A percentile compares a stretch with the other conserved stretches of the same genome.
Evolutionary conservation across 2,888 invertebrate genomes (phyloP).

Genomic region (Tetragnatha montana): DNA sequence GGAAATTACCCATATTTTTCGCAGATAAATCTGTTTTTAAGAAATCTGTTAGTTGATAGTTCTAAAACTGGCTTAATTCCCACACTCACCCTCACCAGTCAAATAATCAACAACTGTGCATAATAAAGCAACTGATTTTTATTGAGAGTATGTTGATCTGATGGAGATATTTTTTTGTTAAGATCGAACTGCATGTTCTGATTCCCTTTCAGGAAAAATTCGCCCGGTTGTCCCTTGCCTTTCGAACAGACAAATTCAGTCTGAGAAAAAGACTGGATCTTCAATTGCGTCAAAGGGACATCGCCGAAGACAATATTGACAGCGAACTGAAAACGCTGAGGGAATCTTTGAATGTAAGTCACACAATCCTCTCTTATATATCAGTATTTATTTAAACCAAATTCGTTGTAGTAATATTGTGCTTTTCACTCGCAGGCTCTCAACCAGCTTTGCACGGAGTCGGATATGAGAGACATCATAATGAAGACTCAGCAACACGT

Average conservation of each 20-base stretch:
- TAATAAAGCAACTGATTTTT: no score
- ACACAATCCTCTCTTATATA: background rate
- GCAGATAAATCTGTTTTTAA: no score
- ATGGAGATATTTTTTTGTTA: background rate
- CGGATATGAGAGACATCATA: conserved; percentile 76
- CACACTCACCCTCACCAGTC: no score
- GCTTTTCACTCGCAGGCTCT: conserved; percentile 50
- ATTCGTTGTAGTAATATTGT: background rate
- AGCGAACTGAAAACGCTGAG: conserved; percentile 79
- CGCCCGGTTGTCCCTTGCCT: conserved; percentile 79
- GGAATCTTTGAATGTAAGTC: conserved; percentile 75
- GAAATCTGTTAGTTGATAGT: no score
- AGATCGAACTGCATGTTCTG: conserved; percentile 42
- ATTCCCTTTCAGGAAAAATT: conserved; percentile 78
- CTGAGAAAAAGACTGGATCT: conserved; percentile 79
- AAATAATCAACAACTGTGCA: no score
- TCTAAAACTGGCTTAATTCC: no score
- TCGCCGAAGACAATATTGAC: conserved; percentile 80
- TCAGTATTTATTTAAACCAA: background rate
- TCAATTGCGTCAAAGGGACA: conserved; percentile 80
- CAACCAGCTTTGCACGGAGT: conserved; percentile 64
- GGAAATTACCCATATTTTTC: no score
- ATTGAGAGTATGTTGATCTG: no score
- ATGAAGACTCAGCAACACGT: conserved; percentile 79
- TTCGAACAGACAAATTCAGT: conserved; percentile 80